Base-by-base conservation (phyloP, 1,140 invertebrate genomes). In the Holotrichia oblita region DNA sequence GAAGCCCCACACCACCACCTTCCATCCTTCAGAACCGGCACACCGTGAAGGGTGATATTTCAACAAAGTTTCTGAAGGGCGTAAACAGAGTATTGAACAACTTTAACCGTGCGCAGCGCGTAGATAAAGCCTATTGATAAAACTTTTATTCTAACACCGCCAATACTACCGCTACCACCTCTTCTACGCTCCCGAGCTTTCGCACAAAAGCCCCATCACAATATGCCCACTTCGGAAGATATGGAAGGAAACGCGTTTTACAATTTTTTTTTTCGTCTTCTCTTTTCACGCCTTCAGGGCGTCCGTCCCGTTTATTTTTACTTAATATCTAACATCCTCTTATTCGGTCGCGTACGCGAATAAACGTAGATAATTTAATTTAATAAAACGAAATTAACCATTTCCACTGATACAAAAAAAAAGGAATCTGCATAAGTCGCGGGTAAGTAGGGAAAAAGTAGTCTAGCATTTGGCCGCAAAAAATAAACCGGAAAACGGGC, bases 71-170 rank as follows among this genome's bases (percentile, higher is more conserved):
- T 69, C 61, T 69, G 24, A 69, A 69, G 61, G 61, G 61, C 61
- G 61, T 69, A 69, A 69, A 69, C 61, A 69, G 22, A 34, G 61
- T 69, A 69, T 69, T 69, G 61, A 69, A 69, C 61, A 69, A 69
- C 61, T 69, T 69, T 69, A 69, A 69, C 61, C 48, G 48, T 55
- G 61, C 27, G 9, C 27, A 20, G 61, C 27, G 22, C 61, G 61
- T 69, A 69, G 61, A 69, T 69, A 69, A 69, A 69, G 61, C 61
- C 61, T 69, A 69, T 69, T 69, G 61, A 69, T 69, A 69, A 69
- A 69, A 69, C 61, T 69, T 69, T 69, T 69, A 69, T 69, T 69
- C 61, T 34, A 69, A 34, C 61, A 69, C 61, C 27, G 14, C 61
- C 61, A 34, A 17, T 22, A 14, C 20, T 17, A 55, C 48, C 44